Conservation (phyloP, 2,888 invertebrate genomes). For the Melanargia galathea region DNA sequence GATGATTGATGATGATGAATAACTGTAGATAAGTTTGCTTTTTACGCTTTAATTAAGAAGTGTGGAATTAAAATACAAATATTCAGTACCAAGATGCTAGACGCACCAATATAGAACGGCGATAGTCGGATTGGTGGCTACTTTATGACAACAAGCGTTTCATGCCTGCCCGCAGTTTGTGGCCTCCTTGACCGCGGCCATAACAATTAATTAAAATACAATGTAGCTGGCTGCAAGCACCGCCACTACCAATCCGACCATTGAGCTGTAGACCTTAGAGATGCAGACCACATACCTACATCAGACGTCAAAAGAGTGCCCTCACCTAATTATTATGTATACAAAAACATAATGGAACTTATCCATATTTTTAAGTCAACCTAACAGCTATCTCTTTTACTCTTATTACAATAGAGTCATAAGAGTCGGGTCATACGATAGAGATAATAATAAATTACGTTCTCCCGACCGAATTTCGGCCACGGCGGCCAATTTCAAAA, state of each 20-base stretch:
- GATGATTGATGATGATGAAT: no score
- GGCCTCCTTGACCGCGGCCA: constrained; percentile 59
- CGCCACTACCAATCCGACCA: constrained; percentile 32
- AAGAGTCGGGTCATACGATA: neutral
- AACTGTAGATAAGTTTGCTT: no score
- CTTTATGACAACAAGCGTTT: constrained; percentile 55
- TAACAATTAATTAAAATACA: constrained; percentile 79
- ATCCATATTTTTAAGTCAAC: neutral
- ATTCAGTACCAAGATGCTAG: neutral
- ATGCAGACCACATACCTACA: neutral
- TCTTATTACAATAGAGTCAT: neutral
- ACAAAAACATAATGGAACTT: neutral
- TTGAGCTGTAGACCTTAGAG: neutral
- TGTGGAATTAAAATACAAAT: neutral
- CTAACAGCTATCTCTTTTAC: neutral
- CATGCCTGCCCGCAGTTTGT: constrained; percentile 66
- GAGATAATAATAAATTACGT: no score
- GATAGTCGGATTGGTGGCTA: constrained; percentile 46
- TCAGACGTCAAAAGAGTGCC: neutral
- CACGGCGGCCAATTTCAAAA: no score
- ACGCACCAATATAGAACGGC: constrained; percentile 34
- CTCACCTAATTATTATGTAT: no score
- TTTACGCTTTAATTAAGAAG: no score
- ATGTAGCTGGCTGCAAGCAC: constrained; percentile 48
- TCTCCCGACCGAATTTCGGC: no score